Conservation (phyloP, 2,888 invertebrate genomes). For the Lampropteryx suffumata region DNA sequence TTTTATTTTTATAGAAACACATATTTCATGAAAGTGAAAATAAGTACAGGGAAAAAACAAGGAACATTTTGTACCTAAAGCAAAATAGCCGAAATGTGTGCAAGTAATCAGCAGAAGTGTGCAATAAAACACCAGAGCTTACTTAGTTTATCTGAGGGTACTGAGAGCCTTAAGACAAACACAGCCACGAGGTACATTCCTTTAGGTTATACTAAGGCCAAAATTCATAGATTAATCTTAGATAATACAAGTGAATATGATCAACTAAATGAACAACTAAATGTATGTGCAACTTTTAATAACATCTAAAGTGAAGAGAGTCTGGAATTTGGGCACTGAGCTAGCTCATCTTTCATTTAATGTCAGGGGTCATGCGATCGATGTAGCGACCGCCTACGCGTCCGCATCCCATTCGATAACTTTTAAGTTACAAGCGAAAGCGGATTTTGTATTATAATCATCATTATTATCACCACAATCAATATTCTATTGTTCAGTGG, state of each 20-base stretch:
- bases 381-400: constrained; percentile 67
- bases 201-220: no score
- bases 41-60: no score
- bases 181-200: no score
- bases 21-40: no score
- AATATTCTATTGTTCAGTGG: no score
- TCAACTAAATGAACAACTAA: no score
- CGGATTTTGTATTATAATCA: constrained; percentile 3
- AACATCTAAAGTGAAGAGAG: background rate
- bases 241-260: no score
- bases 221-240: no score
- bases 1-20: no score
- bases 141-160: background rate
- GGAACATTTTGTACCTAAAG: background rate
- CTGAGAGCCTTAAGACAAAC: background rate
- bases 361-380: constrained; percentile 77
- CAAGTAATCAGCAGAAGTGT: background rate
- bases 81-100: background rate
- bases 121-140: background rate
- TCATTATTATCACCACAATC: no score
- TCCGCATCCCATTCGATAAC: constrained; percentile 45
- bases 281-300: no score
- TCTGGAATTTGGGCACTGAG: background rate
- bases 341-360: constrained; percentile 36
- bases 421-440: constrained; percentile 26